Evolutionary conservation across 1,140 invertebrate genomes (phyloP).

Genomic region (Sminthurides bifidus): DNA sequence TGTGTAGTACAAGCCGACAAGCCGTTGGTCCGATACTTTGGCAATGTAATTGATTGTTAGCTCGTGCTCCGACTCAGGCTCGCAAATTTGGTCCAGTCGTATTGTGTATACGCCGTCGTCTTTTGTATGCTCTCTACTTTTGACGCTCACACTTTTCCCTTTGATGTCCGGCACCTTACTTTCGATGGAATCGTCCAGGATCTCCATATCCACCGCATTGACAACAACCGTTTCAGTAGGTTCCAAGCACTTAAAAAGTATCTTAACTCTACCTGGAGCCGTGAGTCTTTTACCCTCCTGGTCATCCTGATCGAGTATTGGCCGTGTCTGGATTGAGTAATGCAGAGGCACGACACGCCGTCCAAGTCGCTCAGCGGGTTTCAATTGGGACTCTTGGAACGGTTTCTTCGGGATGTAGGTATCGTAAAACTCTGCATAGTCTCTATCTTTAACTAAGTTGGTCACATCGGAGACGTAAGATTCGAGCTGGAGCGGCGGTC

Average conservation of each 20-base stretch:
- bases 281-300: neutral
- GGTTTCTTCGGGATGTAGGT: neutral
- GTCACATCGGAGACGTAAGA: neutral
- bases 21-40: neutral
- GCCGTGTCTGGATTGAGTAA: conserved; percentile 1
- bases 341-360: neutral
- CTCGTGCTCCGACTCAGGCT: neutral
- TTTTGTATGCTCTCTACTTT: neutral
- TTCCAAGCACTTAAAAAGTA: neutral
- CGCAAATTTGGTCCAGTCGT: neutral
- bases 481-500: conserved; percentile 4
- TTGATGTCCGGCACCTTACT: neutral
- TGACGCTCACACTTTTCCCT: neutral
- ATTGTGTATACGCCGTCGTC: neutral
- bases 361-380: neutral
- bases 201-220: neutral
- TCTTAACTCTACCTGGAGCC: neutral
- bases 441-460: neutral
- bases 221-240: neutral
- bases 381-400: neutral
- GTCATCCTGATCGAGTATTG: neutral
- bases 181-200: neutral
- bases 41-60: conserved; percentile 1
- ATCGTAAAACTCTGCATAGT: neutral
- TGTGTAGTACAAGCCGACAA: neutral